Percentiles rank a stretch among this genome's conserved stretches.
These are phyloP conservation scores for Labeo calbasu DNA, from an alignment of 2,797 vertebrate species.

Conservation along the genomic window DNA sequence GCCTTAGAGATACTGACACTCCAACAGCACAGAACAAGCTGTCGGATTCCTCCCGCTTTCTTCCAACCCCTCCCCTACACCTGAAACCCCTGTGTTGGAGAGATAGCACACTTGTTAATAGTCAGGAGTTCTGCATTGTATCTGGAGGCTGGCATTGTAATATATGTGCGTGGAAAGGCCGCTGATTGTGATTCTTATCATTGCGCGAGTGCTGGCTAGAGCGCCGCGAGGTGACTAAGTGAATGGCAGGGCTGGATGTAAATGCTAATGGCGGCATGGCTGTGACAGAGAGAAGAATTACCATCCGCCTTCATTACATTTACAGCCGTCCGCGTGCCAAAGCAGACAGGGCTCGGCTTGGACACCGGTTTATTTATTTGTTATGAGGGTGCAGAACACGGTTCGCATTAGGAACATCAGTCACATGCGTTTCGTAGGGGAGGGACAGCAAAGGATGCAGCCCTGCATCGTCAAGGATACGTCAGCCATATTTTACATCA, in stretches of 20 bases:
- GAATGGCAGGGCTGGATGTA: slow-evolving; percentile 77
- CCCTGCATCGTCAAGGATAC: slow-evolving; percentile 38
- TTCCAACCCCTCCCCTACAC: slow-evolving; percentile 57
- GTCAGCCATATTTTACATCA: slow-evolving; percentile 42
- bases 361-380: slow-evolving; percentile 71
- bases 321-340: slow-evolving; percentile 60
- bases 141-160: slow-evolving; percentile 71
- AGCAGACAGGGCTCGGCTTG: slow-evolving; percentile 55
- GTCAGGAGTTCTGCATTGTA: slow-evolving; percentile 68
- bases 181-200: slow-evolving; percentile 81
- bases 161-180: slow-evolving; percentile 72
- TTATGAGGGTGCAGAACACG: slow-evolving; percentile 64
- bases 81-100: slow-evolving; percentile 68
- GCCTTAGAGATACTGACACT: slow-evolving; percentile 61
- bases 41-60: slow-evolving; percentile 35
- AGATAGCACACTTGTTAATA: slow-evolving; percentile 74
- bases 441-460: slow-evolving; percentile 31
- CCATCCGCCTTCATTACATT: slow-evolving; percentile 80
- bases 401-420: slow-evolving; percentile 52
- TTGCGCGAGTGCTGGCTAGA: slow-evolving; percentile 54
- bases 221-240: slow-evolving; percentile 50
- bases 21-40: slow-evolving; percentile 45
- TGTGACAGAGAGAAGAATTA: slow-evolving; percentile 79
- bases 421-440: slow-evolving; percentile 37
- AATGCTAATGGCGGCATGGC: slow-evolving; percentile 78